A percentile compares a stretch with the other conserved stretches of the same genome.
These are phyloP conservation scores for Linyphia triangularis DNA, from an alignment of 2,888 invertebrate species.

Conservation along the genomic window DNA sequence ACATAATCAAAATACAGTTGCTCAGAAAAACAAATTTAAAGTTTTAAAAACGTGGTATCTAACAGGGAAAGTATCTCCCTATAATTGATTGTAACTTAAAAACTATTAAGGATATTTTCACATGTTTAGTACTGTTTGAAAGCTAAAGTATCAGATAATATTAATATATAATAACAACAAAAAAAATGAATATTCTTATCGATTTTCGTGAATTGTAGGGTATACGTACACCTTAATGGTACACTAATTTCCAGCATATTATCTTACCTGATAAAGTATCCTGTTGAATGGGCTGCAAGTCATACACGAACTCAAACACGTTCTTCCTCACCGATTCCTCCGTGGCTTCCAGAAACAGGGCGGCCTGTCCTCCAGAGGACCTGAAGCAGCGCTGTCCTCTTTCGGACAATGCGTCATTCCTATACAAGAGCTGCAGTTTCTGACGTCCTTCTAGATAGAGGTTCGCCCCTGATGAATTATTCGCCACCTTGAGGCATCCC, in stretches of 20 bases:
- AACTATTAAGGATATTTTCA: too few species aligned
- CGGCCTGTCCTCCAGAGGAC: slow-evolving; percentile 84
- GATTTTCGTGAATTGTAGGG: too few species aligned
- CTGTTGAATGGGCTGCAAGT: slow-evolving; percentile 83
- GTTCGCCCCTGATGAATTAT: slow-evolving; percentile 80
- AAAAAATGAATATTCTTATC: too few species aligned
- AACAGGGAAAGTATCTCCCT: too few species aligned
- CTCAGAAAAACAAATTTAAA: background rate
- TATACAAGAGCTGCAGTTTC: slow-evolving; percentile 83
- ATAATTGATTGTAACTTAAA: too few species aligned
- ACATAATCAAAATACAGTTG: background rate
- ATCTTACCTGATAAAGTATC: slow-evolving; percentile 27
- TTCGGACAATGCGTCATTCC: slow-evolving; percentile 78
- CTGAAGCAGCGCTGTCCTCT: slow-evolving; percentile 82
- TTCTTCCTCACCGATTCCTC: slow-evolving; percentile 79
- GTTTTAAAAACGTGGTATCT: too few species aligned
- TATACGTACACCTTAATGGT: too few species aligned
- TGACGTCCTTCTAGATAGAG: slow-evolving; percentile 85
- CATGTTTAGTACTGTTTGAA: too few species aligned
- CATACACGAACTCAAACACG: slow-evolving; percentile 85
- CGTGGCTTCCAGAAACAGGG: slow-evolving; percentile 84
- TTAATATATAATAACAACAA: too few species aligned
- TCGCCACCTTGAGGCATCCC: slow-evolving; percentile 85
- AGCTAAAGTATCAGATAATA: too few species aligned
- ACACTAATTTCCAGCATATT: background rate